Conservation (phyloP, 2,888 invertebrate species). For the Protonemura montana region DNA sequence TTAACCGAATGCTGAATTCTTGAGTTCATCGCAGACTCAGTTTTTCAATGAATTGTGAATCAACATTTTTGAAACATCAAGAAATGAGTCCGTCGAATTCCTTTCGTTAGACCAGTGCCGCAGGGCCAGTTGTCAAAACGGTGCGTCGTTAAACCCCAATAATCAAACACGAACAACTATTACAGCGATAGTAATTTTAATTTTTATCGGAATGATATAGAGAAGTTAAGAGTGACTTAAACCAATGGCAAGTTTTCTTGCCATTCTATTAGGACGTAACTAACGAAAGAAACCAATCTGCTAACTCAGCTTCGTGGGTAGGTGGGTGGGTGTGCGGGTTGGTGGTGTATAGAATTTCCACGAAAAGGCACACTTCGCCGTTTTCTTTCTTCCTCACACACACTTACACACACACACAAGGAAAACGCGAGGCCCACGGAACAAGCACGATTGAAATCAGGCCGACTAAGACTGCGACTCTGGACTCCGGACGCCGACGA, state of each 20-base stretch:
- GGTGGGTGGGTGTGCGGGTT: neutral
- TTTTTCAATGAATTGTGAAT: neutral
- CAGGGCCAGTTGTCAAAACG: no score
- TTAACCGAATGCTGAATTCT: neutral
- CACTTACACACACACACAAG: neutral
- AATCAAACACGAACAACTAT: no score
- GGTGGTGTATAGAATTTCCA: neutral
- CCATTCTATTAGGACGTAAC: neutral
- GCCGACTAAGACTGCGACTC: neutral
- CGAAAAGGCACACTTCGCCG: neutral
- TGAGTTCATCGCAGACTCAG: neutral
- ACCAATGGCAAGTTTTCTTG: neutral
- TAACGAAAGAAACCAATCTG: slow-evolving; percentile 7
- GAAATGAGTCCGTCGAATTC: no score
- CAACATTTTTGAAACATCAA: no score
- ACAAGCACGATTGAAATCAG: neutral
- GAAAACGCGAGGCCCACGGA: neutral
- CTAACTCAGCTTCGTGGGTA: neutral
- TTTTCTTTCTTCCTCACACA: neutral
- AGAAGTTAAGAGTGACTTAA: neutral
- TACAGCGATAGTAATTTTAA: no score
- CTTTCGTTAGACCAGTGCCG: no score
- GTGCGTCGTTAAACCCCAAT: no score
- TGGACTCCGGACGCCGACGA: neutral
- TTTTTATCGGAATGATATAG: no score